Evolutionary conservation across 2,113 vertebrate genomes (phyloP), one percentile per base, ranked within the genome.

Genomic region (Buteo buteo): DNA sequence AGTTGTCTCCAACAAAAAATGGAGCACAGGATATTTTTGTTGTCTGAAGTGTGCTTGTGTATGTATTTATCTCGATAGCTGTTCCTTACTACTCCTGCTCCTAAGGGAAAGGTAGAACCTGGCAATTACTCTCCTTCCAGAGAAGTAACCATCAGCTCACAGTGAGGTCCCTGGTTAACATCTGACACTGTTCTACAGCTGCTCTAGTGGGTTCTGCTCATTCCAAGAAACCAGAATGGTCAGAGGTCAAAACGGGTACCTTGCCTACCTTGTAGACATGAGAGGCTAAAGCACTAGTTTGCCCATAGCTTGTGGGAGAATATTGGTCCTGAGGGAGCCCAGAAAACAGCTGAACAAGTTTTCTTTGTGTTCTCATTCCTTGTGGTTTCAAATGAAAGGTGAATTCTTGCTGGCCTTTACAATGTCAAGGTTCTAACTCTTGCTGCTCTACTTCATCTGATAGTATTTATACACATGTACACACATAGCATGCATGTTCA

Each of bases 381-480:
- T 87, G 44, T 71, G 42, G 16, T 36, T 84, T 90, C 78, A 88
- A 64, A 67, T 36, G 21, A 66, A 54, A 77, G 15, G 50, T 50
- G 17, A 85, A 47, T 57, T 79, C 42, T 62, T 90, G 17, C 47
- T 90, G 61, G n/a, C 61, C 47, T 89, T 93, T 10, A 64, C 34
- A 38, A 79, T 47, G 7, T 40, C 13, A 85, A 34, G 57, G 29
- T 29, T 78, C n/a, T 78, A 10, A 29, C 19, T 70, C 64, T 45
- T 94, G 55, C 52, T 91, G 70, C 38, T 85, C 4, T 82, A 3
- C 25, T 65, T 69, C 28, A 49, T 62, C 45, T 78, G 55, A 45
- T 49, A 1, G 0, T 66, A 9, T 70, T 47, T 52, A 4, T 61
- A 8, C n/a, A 12, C 2, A 5, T 58, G 21, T 36, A 10, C 22